phyloP scores from a whole-genome alignment of 2,797 vertebrate species.

The Anabacerthia variegaticeps region DNA sequence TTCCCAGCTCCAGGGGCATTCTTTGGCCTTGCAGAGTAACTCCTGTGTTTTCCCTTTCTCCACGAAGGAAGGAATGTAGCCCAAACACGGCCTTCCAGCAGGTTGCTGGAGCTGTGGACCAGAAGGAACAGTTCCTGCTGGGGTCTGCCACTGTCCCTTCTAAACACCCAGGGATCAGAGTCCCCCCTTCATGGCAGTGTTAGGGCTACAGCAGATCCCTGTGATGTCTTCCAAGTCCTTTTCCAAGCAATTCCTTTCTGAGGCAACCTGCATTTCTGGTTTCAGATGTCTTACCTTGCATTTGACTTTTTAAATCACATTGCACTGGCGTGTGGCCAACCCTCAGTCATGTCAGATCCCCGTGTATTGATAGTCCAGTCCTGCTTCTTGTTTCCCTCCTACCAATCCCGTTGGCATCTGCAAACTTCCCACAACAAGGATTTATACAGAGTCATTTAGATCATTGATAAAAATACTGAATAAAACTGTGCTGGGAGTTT shows the following conservation, averaged over 20 bases:
- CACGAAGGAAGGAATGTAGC: not conserved
- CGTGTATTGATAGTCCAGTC: not conserved
- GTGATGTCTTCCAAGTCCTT: not conserved
- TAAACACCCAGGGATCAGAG: rapidly evolving
- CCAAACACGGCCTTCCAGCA: not conserved
- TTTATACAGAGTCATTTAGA: not conserved
- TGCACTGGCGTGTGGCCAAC: not conserved
- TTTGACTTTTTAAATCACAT: not conserved
- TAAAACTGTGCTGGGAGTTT: not conserved
- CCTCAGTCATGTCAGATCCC: not conserved
- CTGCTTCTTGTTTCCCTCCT: not conserved
- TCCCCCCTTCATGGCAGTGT: not conserved
- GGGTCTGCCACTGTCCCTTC: not conserved
- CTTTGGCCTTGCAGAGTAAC: not conserved
- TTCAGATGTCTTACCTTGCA: not conserved
- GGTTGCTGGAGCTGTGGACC: rapidly evolving
- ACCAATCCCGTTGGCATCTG: not conserved
- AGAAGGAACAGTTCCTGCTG: not conserved
- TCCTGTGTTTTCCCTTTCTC: not conserved
- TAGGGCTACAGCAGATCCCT: rapidly evolving
- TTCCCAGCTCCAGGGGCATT: not conserved
- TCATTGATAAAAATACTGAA: conserved; percentile 7
- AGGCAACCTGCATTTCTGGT: not conserved
- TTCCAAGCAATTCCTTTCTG: not conserved
- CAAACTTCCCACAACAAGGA: not conserved